phyloP scores from a whole-genome alignment of 2,797 vertebrate species.

The Alosa sapidissima region DNA sequence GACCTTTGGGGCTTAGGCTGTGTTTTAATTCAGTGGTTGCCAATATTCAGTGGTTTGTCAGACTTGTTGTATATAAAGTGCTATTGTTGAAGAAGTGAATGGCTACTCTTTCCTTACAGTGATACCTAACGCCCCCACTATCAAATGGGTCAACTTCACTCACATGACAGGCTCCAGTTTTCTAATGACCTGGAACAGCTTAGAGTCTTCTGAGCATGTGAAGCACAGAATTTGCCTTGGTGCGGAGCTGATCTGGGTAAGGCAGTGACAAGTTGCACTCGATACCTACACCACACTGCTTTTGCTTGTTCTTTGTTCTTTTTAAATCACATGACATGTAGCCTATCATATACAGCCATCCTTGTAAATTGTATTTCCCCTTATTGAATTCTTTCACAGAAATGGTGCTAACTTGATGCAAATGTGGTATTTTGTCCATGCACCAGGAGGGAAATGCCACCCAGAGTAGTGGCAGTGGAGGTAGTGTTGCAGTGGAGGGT shows the following conservation, averaged over 20 bases:
- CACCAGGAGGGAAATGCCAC: slow-evolving; percentile 40
- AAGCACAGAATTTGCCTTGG: slow-evolving; percentile 47
- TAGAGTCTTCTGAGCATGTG: slow-evolving; percentile 54
- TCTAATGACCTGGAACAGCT: slow-evolving; percentile 75
- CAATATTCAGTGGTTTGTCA: neutral
- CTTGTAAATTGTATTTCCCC: neutral
- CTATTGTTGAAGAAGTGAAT: neutral
- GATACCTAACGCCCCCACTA: slow-evolving; percentile 75
- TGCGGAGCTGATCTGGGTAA: neutral
- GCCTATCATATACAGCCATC: neutral
- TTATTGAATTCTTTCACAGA: neutral
- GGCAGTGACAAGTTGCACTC: neutral
- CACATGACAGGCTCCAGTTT: slow-evolving; percentile 46
- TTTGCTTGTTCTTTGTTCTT: too few species aligned
- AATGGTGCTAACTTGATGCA: neutral
- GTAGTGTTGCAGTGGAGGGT: slow-evolving; percentile 51
- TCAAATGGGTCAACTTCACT: slow-evolving; percentile 61
- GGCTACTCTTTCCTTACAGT: slow-evolving; percentile 64
- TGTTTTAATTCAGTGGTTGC: neutral
- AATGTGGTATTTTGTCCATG: slow-evolving; percentile 30
- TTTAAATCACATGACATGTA: too few species aligned
- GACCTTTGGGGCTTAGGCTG: neutral
- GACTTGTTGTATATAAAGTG: neutral
- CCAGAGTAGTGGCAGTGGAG: slow-evolving; percentile 36
- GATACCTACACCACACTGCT: too few species aligned